Percentiles rank a stretch among this genome's conserved stretches.
Evolutionary conservation across 2,797 vertebrate genomes (phyloP).

Genomic region (Bradypodion pumilum): DNA sequence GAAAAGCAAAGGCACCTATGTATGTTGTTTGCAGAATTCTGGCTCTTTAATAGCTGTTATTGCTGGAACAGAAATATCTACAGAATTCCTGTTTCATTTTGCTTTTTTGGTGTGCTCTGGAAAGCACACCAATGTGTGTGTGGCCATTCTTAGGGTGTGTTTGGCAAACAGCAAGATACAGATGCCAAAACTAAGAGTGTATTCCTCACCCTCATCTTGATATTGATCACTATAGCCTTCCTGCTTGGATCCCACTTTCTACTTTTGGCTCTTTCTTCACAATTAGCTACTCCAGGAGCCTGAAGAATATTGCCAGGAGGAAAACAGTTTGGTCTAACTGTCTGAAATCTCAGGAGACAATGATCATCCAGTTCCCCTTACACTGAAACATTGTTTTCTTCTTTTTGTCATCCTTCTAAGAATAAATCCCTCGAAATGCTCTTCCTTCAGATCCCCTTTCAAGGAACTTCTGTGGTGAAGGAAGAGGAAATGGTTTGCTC

Average conservation of each 20-base stretch:
- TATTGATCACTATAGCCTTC: slow-evolving; percentile 28
- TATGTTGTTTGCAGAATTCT: slow-evolving; percentile 15
- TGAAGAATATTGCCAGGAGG: slow-evolving; percentile 33
- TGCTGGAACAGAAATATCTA: neutral
- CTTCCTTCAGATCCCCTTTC: slow-evolving; percentile 12
- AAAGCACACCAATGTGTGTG: slow-evolving; percentile 39
- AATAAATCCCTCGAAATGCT: slow-evolving; percentile 7
- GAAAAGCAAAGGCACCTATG: slow-evolving; percentile 12
- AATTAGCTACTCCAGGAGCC: slow-evolving; percentile 30
- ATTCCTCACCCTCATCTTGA: slow-evolving; percentile 24
- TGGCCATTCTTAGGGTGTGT: slow-evolving; percentile 48
- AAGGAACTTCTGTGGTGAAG: slow-evolving; percentile 11
- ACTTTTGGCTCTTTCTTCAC: slow-evolving; percentile 33
- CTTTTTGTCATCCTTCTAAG: slow-evolving; percentile 13
- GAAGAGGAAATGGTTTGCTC: slow-evolving; percentile 26
- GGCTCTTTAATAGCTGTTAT: neutral
- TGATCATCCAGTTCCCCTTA: too few species aligned
- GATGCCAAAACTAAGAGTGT: slow-evolving; percentile 41
- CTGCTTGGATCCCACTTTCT: slow-evolving; percentile 41
- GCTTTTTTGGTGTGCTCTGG: slow-evolving; percentile 30
- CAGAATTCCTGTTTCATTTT: slow-evolving; percentile 28
- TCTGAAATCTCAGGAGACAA: slow-evolving; percentile 35
- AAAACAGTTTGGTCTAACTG: slow-evolving; percentile 52
- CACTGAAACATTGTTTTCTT: too few species aligned
- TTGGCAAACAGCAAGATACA: slow-evolving; percentile 32